Percentiles rank a stretch among this genome's conserved stretches.
Conservation (phyloP, 2,888 invertebrate genomes). For the Euclidia mi region DNA sequence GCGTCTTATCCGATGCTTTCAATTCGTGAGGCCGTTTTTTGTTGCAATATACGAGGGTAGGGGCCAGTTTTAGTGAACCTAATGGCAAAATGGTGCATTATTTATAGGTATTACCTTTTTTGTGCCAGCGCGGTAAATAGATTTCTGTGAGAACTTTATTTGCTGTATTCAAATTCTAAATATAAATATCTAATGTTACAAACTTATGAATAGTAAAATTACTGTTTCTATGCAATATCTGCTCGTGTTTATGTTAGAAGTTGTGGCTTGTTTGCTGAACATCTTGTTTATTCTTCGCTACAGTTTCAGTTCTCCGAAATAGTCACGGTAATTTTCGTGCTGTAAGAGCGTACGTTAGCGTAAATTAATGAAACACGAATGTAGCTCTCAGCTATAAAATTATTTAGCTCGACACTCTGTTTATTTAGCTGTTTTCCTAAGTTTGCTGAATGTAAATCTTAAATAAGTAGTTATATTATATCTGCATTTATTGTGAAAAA, state of each 20-base stretch:
- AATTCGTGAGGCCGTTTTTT: slow-evolving; percentile 42
- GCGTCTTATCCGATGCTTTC: slow-evolving; percentile 47
- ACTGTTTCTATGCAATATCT: too few relatives aligned
- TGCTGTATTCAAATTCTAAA: neutral
- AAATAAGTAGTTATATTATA: too few relatives aligned
- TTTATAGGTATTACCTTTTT: neutral
- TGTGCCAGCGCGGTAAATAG: neutral
- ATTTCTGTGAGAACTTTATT: neutral
- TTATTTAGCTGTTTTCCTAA: too few relatives aligned
- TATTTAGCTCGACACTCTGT: too few relatives aligned
- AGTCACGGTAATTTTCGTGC: neutral
- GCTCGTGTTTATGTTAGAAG: neutral
- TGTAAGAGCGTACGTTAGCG: neutral
- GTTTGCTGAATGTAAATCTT: too few relatives aligned
- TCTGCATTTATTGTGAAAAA: too few relatives aligned
- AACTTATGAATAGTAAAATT: too few relatives aligned
- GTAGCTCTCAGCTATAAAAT: too few relatives aligned
- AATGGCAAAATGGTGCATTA: neutral
- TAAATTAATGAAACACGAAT: too few relatives aligned
- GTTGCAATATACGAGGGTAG: slow-evolving; percentile 28
- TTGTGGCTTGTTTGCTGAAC: neutral
- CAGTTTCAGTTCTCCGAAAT: slow-evolving; percentile 1
- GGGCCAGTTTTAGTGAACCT: neutral
- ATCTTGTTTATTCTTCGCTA: slow-evolving; percentile 1
- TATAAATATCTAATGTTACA: too few relatives aligned